These are phyloP conservation scores for Archocentrus centrarchus DNA, from an alignment of 2,113 vertebrate species.

Conservation along the genomic window DNA sequence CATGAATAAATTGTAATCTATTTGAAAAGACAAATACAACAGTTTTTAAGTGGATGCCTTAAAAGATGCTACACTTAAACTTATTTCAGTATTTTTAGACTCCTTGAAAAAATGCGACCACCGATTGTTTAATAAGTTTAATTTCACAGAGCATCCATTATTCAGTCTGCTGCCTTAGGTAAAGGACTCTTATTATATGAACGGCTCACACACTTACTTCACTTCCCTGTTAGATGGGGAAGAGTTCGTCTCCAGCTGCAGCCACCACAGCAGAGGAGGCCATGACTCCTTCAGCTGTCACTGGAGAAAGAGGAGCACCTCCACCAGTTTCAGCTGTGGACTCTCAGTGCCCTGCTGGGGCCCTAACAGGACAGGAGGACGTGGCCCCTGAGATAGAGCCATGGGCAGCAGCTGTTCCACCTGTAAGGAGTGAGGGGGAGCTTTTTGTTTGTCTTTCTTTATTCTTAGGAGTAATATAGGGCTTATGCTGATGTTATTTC, in stretches of 20 bases:
- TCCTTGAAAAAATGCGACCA: no score
- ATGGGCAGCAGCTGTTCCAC: constrained; percentile 86
- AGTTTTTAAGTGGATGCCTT: no score
- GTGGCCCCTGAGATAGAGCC: constrained; percentile 80
- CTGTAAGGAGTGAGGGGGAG: constrained; percentile 72
- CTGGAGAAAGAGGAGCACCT: constrained; percentile 59
- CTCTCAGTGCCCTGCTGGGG: constrained; percentile 24
- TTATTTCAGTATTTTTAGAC: no score
- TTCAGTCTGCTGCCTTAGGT: no score
- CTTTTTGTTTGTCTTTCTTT: no score
- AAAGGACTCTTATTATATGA: no score
- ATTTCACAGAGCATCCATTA: no score
- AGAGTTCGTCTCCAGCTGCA: constrained; percentile 80
- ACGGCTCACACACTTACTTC: not conserved
- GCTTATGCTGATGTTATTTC: rapidly evolving
- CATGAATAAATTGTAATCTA: no score
- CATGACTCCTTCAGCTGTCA: constrained; percentile 72
- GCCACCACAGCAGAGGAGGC: constrained; percentile 87
- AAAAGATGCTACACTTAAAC: no score
- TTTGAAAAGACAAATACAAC: no score
- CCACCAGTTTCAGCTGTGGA: constrained; percentile 48
- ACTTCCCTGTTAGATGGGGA: constrained; percentile 66
- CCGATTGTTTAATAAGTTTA: no score
- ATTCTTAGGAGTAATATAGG: no score
- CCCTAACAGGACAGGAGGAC: constrained; percentile 69